phyloP scores from a whole-genome alignment of 2,113 vertebrate genomes.

The Brienomyrus brachyistius region DNA sequence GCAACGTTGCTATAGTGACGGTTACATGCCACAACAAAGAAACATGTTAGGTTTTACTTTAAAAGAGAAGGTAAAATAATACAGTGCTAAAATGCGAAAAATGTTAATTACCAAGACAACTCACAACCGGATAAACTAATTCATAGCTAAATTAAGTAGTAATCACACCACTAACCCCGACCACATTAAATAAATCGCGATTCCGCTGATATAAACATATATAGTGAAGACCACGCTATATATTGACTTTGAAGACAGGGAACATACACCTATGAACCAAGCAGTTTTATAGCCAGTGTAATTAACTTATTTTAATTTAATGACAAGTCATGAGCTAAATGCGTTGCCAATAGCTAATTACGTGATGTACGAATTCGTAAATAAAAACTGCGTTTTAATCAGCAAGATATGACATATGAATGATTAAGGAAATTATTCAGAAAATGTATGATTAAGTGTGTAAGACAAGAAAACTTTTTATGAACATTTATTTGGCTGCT shows the following conservation, averaged over 20 bases:
- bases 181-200: background rate
- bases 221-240: background rate
- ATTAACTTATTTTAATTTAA: background rate
- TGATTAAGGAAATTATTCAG: background rate
- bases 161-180: background rate
- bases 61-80: background rate
- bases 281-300: background rate
- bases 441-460: background rate
- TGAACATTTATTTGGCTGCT: background rate
- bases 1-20: background rate
- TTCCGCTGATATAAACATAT: background rate
- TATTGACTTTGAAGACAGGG: background rate
- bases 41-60: background rate
- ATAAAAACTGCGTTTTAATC: background rate
- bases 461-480: background rate
- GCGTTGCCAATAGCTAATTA: background rate
- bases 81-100: background rate
- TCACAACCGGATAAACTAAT: background rate
- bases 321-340: background rate
- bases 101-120: background rate
- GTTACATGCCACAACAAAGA: background rate
- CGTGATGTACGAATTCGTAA: background rate
- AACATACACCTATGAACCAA: background rate
- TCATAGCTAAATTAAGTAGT: background rate
- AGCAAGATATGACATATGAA: background rate